A percentile compares a stretch with the other conserved stretches of the same genome.
phyloP scores from a whole-genome alignment of 2,888 invertebrate species.

The Idaea dimidiata region DNA sequence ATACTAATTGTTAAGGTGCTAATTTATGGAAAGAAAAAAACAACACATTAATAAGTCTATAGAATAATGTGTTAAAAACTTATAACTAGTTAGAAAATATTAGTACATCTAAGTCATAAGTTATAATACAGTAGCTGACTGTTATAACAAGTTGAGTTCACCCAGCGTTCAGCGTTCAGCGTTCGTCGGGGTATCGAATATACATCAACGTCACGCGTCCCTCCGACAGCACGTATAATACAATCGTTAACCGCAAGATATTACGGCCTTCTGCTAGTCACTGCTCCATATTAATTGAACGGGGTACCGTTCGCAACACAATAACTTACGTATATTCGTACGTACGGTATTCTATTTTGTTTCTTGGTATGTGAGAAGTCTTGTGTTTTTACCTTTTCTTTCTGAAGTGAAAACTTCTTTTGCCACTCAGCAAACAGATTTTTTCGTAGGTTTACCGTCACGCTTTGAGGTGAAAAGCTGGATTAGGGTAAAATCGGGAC shows the following conservation, averaged over 20 bases:
- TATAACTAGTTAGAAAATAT: no score
- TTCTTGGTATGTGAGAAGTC: neutral
- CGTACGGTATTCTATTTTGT: neutral
- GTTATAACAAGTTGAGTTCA: neutral
- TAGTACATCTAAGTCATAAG: no score
- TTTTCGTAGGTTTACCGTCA: no score
- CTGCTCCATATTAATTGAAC: constrained; percentile 32
- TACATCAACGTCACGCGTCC: constrained; percentile 14
- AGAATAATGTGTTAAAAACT: no score
- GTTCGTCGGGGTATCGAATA: constrained; percentile 14
- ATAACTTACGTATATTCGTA: neutral
- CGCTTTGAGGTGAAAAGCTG: no score
- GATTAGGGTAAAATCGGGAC: no score
- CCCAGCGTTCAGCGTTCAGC: neutral
- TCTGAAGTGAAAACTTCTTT: no score
- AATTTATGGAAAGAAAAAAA: no score
- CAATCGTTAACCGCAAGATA: constrained; percentile 34
- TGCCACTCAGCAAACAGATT: no score
- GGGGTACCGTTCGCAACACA: neutral
- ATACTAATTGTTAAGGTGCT: no score
- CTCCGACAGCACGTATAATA: constrained; percentile 27
- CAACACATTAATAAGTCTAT: no score
- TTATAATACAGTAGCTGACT: neutral
- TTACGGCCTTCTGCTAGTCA: constrained; percentile 30
- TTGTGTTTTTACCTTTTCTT: neutral